Conservation (phyloP, 2,113 vertebrate species). For the Orthonyx spaldingii region DNA sequence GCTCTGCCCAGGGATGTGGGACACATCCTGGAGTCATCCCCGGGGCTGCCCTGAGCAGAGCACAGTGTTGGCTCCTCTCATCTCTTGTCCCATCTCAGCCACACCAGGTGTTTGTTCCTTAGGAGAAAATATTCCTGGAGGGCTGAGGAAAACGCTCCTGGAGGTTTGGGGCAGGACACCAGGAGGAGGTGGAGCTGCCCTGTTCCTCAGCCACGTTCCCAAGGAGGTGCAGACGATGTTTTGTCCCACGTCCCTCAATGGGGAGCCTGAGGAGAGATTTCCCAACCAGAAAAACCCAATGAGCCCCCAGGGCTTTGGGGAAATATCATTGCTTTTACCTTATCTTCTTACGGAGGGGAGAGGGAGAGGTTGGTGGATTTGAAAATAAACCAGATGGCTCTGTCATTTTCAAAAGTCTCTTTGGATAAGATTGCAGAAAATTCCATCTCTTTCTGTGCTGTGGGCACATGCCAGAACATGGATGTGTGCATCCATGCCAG, state of each 20-base stretch:
- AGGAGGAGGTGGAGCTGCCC: background rate
- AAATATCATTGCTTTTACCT: background rate
- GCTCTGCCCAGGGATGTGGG: background rate
- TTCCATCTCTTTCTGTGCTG: background rate
- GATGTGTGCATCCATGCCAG: background rate
- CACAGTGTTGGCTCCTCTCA: background rate
- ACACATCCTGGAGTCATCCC: background rate
- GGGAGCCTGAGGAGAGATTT: conserved; percentile 1
- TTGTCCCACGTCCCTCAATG: background rate
- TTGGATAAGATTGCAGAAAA: background rate
- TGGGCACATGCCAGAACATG: too few relatives aligned
- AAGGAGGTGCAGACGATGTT: background rate
- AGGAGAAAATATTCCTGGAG: background rate
- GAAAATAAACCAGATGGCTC: background rate
- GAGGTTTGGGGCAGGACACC: background rate
- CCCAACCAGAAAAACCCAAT: background rate
- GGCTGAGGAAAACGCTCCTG: background rate
- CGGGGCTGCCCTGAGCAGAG: background rate
- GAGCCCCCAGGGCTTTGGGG: background rate
- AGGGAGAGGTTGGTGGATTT: background rate
- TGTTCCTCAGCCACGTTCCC: background rate
- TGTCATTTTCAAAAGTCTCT: background rate
- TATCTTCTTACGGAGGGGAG: background rate
- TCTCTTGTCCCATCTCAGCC: background rate
- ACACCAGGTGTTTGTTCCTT: background rate